Base-by-base conservation (phyloP, 2,113 vertebrate species). In the Eubucco bourcierii region DNA sequence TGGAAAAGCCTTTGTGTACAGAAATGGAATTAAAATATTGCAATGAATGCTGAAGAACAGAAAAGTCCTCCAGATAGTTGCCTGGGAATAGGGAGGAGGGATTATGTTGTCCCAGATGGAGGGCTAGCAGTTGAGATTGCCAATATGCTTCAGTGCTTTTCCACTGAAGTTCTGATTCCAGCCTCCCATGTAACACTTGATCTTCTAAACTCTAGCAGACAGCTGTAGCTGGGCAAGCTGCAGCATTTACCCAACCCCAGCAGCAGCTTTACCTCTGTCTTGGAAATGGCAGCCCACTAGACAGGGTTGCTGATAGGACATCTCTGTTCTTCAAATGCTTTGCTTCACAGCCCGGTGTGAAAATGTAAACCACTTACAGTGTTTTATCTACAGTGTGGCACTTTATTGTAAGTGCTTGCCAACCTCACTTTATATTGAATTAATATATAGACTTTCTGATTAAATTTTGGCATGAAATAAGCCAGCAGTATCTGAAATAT, bases 161-260 rank as follows among this genome's bases (percentile, higher is more conserved):
- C 77, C 1, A 1, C 37, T 64, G 3, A 78, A 65, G 64, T 46
- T 55, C 44, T 55, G 44, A 28, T 88, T 84, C 53, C 7, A 9
- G 17, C 34, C 33, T 68, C 10, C 15, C 53, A 1, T 0, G 2
- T 71, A 39, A 86, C 21, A 10, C 15, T 90, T 28, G 0, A 0
- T 4, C 58, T 73, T 34, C 41, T 56, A 39, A 6, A 14, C 6
- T 14, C 0, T 0, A 61, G 50, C 15, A 37, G 73, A 56, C 15
- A 37, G 73, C 52, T 80, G 66, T 41, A 8, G 2, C 28, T 31
- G n/a, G 23, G 6, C 25, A 68, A 68, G 27, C 29, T 46, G 67
- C 23, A 66, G 33, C 41, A 4, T 47, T 64, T 87, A 13, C 41
- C 19, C 27, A 16, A 33, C 4, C 19, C 18, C 2, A 1, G 67